Evolutionary conservation across 2,888 invertebrate genomes (phyloP).

Genomic region (Chrysolina oricalcia): DNA sequence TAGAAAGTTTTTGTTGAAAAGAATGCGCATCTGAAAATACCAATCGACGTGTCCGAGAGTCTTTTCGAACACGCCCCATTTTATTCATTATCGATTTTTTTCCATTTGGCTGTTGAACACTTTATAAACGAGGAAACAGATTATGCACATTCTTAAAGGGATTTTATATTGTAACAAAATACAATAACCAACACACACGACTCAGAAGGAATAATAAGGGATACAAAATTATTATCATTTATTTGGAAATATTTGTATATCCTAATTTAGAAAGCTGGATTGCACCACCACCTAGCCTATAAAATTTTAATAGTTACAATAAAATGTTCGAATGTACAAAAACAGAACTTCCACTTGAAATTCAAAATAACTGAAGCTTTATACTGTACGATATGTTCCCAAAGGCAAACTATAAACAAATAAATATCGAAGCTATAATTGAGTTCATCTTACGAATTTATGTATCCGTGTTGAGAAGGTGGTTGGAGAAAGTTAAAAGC

Average conservation of each 20-base stretch:
- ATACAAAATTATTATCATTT: constrained; percentile 14
- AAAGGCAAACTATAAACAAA: constrained; percentile 48
- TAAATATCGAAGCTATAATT: constrained; percentile 12
- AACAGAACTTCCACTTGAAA: constrained; percentile 49
- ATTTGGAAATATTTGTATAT: constrained; percentile 44
- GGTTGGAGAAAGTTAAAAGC: too few species aligned
- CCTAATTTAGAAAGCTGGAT: constrained; percentile 67
- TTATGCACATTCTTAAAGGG: too few species aligned
- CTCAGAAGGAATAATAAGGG: not conserved
- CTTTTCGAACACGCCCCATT: too few species aligned
- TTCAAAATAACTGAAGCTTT: constrained; percentile 51
- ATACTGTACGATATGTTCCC: constrained; percentile 57
- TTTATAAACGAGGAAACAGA: too few species aligned
- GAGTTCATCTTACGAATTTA: not conserved
- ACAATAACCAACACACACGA: too few species aligned
- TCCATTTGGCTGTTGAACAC: too few species aligned
- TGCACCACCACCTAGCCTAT: constrained; percentile 71
- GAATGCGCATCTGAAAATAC: too few species aligned
- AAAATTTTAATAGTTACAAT: constrained; percentile 61
- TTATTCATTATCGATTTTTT: too few species aligned
- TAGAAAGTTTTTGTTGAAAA: too few species aligned
- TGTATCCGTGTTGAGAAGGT: too few species aligned
- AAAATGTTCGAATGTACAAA: constrained; percentile 49
- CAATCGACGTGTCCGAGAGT: too few species aligned
- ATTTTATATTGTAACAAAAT: too few species aligned